phyloP scores from a whole-genome alignment of 2,797 vertebrate species.

The Sebastes cheni region DNA sequence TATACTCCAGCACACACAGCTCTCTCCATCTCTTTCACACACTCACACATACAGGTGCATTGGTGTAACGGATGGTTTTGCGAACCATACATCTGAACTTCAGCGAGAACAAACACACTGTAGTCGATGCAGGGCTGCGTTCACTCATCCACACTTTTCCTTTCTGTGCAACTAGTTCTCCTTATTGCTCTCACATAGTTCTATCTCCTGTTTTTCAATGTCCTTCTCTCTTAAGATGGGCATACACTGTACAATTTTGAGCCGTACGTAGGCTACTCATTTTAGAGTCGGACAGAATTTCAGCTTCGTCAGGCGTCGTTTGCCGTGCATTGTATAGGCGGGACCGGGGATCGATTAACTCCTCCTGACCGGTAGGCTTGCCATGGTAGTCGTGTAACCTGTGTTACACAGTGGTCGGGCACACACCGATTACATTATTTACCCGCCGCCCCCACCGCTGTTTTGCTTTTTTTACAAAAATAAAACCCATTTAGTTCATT shows the following conservation, averaged over 20 bases:
- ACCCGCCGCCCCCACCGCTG: fast-evolving
- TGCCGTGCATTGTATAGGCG: too few relatives aligned
- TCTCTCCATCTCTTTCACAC: neutral
- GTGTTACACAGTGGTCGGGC: too few relatives aligned
- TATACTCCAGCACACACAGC: slow-evolving; percentile 58
- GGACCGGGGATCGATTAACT: too few relatives aligned
- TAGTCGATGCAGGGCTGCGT: neutral
- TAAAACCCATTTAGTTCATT: too few relatives aligned
- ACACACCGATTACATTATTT: too few relatives aligned
- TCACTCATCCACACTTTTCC: slow-evolving; percentile 1
- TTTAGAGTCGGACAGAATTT: too few relatives aligned
- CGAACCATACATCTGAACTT: slow-evolving; percentile 37
- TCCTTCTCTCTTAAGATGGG: neutral
- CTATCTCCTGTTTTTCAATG: neutral
- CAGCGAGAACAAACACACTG: slow-evolving; percentile 23
- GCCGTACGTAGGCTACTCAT: fast-evolving
- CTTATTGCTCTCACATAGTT: neutral
- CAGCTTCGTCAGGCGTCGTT: too few relatives aligned
- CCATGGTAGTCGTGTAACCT: too few relatives aligned
- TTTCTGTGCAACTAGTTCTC: neutral
- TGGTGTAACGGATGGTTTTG: slow-evolving; percentile 42
- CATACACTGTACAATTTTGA: too few relatives aligned
- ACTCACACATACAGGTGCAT: slow-evolving; percentile 7
- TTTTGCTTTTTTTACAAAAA: too few relatives aligned
- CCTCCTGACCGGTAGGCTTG: too few relatives aligned